Conservation (phyloP, 2,797 vertebrate genomes). For the Miichthys miiuy region DNA sequence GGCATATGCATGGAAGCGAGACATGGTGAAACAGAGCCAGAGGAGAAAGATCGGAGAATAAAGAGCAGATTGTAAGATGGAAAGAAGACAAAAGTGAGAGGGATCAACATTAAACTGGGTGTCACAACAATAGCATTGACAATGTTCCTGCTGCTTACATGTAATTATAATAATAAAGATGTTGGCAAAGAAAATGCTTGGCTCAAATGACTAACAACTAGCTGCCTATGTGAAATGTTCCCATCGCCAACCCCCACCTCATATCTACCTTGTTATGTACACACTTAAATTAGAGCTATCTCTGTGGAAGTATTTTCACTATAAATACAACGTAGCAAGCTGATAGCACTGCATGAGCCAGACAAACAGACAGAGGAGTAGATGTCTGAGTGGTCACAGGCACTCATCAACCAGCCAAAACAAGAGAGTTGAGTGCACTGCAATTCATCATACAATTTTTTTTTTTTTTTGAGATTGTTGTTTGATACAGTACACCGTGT, state of each 20-base stretch:
- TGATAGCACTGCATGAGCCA: slow-evolving; percentile 48
- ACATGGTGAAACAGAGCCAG: slow-evolving; percentile 40
- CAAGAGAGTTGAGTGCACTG: not conserved
- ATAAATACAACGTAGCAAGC: slow-evolving; percentile 67
- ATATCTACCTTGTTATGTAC: slow-evolving; percentile 57
- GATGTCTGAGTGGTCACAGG: slow-evolving; percentile 14
- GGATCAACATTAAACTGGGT: not conserved
- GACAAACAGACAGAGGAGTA: slow-evolving; percentile 32
- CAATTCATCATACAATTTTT: not conserved
- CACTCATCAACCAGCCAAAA: slow-evolving; percentile 14
- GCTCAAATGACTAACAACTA: not conserved
- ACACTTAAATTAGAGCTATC: slow-evolving; percentile 69
- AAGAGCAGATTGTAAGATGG: not conserved
- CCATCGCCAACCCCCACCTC: slow-evolving; percentile 7
- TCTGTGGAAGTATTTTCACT: slow-evolving; percentile 56
- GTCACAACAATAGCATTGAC: slow-evolving; percentile 1
- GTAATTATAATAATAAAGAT: slow-evolving; percentile 24
- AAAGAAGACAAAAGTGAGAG: slow-evolving; percentile 1
- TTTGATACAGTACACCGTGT: not conserved
- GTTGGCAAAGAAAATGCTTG: not conserved
- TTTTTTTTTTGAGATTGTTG: not conserved
- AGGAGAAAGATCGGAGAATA: not conserved
- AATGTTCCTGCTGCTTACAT: not conserved
- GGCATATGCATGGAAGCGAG: slow-evolving; percentile 56
- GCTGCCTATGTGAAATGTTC: slow-evolving; percentile 22